phyloP scores from a whole-genome alignment of 2,888 invertebrate species.

The Nebria salina region DNA sequence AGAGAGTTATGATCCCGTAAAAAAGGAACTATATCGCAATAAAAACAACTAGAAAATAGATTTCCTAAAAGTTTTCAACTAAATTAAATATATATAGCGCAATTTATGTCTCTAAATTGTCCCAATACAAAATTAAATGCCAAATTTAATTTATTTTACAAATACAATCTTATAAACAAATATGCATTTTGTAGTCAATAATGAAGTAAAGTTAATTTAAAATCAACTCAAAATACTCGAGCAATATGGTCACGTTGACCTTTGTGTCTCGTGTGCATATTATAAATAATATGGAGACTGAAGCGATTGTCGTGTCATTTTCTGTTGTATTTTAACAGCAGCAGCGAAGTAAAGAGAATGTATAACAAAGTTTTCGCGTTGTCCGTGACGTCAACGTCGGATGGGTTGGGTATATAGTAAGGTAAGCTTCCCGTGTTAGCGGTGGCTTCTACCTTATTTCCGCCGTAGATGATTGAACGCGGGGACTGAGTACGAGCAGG shows the following conservation, averaged over 20 bases:
- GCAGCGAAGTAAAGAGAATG: neutral
- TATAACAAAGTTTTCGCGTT: neutral
- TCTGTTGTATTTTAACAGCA: neutral
- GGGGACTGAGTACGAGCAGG: neutral
- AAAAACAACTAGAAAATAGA: too few relatives aligned
- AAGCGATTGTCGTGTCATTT: neutral
- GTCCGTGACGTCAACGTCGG: neutral
- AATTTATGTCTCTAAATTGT: too few relatives aligned
- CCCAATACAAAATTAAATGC: too few relatives aligned
- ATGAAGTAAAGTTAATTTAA: too few relatives aligned
- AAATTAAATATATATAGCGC: too few relatives aligned
- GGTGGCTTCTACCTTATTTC: slow-evolving; percentile 43
- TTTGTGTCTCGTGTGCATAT: neutral
- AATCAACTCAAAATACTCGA: neutral
- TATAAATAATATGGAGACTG: neutral
- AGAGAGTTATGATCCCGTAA: neutral
- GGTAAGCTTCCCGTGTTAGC: slow-evolving; percentile 32
- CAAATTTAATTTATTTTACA: too few relatives aligned
- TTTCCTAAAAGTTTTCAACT: too few relatives aligned
- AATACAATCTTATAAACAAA: too few relatives aligned
- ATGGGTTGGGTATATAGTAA: slow-evolving; percentile 1
- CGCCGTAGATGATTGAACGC: slow-evolving; percentile 42
- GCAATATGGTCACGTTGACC: neutral
- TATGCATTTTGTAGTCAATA: too few relatives aligned
- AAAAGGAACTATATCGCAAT: too few relatives aligned